phyloP scores from a whole-genome alignment of 2,888 invertebrate genomes.

The Gortyna flavago region DNA sequence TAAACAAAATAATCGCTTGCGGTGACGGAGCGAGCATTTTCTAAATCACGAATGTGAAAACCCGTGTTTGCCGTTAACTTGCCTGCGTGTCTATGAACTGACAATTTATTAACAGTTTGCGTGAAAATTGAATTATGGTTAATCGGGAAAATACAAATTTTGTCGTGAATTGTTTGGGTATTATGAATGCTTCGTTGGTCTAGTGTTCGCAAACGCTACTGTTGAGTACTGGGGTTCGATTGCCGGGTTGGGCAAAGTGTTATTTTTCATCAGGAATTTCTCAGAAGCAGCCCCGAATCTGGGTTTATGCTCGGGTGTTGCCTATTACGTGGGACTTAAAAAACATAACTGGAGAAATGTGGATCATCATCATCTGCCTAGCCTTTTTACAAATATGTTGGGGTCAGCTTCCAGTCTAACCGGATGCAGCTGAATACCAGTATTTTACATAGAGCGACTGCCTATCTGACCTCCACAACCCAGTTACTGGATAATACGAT shows the following conservation, averaged over 20 bases:
- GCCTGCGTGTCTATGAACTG: constrained; percentile 69
- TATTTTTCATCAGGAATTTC: not conserved
- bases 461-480: too few species aligned
- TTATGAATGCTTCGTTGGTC: not conserved
- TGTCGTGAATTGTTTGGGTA: not conserved
- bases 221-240: too few species aligned
- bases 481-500: too few species aligned
- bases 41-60: constrained; percentile 87
- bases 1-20: constrained; percentile 87
- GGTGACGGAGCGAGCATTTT: constrained; percentile 84
- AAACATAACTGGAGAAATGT: not conserved
- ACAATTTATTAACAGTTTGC: constrained; percentile 61
- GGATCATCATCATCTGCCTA: too few species aligned
- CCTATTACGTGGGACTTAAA: not conserved
- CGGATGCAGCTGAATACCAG: too few species aligned
- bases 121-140: constrained; percentile 45
- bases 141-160: constrained; percentile 19
- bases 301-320: not conserved
- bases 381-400: too few species aligned
- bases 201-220: not conserved
- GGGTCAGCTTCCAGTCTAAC: too few species aligned
- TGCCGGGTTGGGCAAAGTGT: too few species aligned
- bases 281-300: too few species aligned
- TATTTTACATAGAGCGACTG: too few species aligned
- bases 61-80: constrained; percentile 75